A percentile compares a stretch with the other conserved stretches of the same genome.
phyloP scores from a whole-genome alignment of 2,888 invertebrate genomes.

The Trichopoda pennipes region DNA sequence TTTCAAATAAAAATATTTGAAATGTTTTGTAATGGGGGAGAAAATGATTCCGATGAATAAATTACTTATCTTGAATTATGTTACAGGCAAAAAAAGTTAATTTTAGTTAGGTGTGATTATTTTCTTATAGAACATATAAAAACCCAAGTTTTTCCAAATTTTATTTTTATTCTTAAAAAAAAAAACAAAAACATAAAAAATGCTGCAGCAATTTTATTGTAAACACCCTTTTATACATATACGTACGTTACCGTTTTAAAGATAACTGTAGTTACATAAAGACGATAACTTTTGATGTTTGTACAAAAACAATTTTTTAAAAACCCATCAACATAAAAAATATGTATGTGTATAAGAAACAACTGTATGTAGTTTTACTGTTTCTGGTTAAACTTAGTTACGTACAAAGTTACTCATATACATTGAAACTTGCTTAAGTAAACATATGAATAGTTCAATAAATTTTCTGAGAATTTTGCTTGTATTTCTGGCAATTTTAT shows the following conservation, averaged over 20 bases:
- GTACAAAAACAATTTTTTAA: not conserved
- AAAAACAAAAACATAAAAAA: no score
- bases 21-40: no score
- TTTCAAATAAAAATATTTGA: no score
- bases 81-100: no score
- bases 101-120: no score
- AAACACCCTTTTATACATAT: slow-evolving; percentile 22
- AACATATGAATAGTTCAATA: slow-evolving; percentile 70
- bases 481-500: slow-evolving; percentile 79
- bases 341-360: slow-evolving; percentile 7
- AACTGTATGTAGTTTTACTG: slow-evolving; percentile 55
- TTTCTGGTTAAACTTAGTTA: slow-evolving; percentile 28
- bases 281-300: slow-evolving; percentile 33
- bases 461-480: slow-evolving; percentile 77
- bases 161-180: no score
- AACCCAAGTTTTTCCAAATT: no score
- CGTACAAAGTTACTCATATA: slow-evolving; percentile 22
- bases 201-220: no score
- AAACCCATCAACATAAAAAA: slow-evolving; percentile 29
- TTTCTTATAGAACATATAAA: no score
- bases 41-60: no score
- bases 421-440: slow-evolving; percentile 11
- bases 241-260: slow-evolving; percentile 16
- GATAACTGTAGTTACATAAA: slow-evolving; percentile 36
- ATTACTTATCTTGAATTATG: no score